Evolutionary conservation across 2,888 invertebrate genomes (phyloP).

Genomic region (Antitype chi): DNA sequence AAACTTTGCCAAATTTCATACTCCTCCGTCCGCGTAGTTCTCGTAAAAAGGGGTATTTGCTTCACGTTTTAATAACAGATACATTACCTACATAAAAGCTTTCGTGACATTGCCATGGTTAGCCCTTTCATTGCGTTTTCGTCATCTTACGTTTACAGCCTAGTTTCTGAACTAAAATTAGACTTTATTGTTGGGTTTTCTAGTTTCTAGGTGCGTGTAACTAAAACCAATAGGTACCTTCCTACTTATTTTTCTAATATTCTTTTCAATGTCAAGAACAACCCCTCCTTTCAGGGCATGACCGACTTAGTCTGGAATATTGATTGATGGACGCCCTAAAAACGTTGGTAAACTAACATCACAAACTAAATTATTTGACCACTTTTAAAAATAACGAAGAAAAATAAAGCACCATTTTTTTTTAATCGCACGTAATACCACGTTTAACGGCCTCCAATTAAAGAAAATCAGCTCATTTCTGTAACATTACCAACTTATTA

Average conservation of each 20-base stretch:
- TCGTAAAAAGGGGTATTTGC: no score
- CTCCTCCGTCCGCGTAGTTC: no score
- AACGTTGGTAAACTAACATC: background rate
- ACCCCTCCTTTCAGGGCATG: background rate
- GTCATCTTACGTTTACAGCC: background rate
- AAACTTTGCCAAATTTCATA: no score
- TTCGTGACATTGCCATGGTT: background rate
- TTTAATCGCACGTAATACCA: conserved; percentile 13
- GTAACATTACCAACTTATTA: conserved; percentile 75
- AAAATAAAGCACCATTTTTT: conserved; percentile 18
- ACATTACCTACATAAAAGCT: background rate
- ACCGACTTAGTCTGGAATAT: background rate
- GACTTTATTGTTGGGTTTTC: background rate
- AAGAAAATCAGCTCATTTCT: conserved; percentile 70
- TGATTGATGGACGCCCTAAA: background rate
- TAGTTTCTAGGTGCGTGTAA: background rate
- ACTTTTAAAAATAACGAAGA: conserved; percentile 10
- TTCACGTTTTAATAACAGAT: no score
- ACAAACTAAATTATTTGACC: background rate
- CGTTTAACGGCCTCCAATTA: conserved; percentile 68
- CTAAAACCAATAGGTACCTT: background rate
- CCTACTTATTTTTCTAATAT: background rate
- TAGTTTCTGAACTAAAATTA: background rate
- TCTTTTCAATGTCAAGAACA: background rate
- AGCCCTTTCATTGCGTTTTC: background rate